Base-by-base conservation (phyloP, 2,113 vertebrate genomes). In the Megaleporinus macrocephalus region DNA sequence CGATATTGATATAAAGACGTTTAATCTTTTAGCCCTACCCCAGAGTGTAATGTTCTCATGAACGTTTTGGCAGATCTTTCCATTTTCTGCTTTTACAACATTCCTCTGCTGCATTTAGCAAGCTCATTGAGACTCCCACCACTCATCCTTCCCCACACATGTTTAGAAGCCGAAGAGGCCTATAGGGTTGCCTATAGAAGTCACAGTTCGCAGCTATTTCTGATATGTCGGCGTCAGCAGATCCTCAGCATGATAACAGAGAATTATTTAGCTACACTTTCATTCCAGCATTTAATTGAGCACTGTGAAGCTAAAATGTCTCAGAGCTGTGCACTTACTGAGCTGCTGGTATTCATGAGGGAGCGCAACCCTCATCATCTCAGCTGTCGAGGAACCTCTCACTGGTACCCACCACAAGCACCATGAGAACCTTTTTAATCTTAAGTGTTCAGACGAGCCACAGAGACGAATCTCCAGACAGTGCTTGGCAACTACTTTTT, bases 191-290 rank as follows among this genome's bases (percentile, higher is more conserved):
- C 65, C 65, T 68, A 36, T 36, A 22, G 33, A 36, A 36, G 65
- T 68, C 20, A 16, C 63, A 36, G 15, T 68, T 12, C 12, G 0
- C 22, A n/a, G 53, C 29, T 22, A 20, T 36, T 68, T 36, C 65
- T 22, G 65, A 18, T 20, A 11, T 22, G 18, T 9, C 65, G 22
- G 22, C 18, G 41, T 44, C 33, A 44, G 66, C 41, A 44, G 10
- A 61, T 72, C 24, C 59, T 41, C 70, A 6, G 36, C 30, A 53
- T 44, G 36, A 72, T 72, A 72, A 72, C 22, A 22, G 29, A 62
- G 55, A 62, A 80, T 80, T 80, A 72, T 26, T 72, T 80, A 3
- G 5, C 68, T 14, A 4, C 68, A 15, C 53, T 41, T 53, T 61
- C 77, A n/a, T 20, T 49, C 18, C 4, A 11, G 57, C 24, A 30